Evolutionary conservation across 2,113 vertebrate genomes (phyloP).

Genomic region (Orcinus orca): DNA sequence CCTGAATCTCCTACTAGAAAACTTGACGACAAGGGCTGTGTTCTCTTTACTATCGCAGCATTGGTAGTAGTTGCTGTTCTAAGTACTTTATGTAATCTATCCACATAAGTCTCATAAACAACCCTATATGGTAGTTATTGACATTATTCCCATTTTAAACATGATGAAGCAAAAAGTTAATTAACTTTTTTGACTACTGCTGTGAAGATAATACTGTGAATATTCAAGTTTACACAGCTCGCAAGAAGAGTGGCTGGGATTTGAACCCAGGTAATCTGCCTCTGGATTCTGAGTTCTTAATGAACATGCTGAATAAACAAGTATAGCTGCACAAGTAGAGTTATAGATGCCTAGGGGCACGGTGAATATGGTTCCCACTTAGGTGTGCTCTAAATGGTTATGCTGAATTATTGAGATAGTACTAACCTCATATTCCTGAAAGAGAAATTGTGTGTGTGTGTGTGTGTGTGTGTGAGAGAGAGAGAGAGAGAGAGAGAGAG

Average conservation of each 20-base stretch:
- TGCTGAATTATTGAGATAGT: background rate
- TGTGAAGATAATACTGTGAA: background rate
- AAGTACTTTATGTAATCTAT: background rate
- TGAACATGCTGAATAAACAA: background rate
- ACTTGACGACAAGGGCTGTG: background rate
- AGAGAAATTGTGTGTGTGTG: background rate
- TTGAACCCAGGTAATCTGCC: background rate
- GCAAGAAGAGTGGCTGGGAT: background rate
- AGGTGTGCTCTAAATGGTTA: background rate
- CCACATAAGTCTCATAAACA: background rate
- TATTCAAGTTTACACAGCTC: background rate
- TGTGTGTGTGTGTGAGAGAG: background rate
- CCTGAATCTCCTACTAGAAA: background rate
- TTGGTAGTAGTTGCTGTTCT: background rate
- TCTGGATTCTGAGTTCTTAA: background rate
- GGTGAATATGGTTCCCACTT: background rate
- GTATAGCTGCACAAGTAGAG: background rate
- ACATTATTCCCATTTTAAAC: slow-evolving; percentile 1
- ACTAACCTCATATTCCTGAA: background rate
- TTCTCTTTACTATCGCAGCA: background rate
- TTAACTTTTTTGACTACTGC: background rate
- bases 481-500: background rate
- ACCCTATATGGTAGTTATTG: background rate
- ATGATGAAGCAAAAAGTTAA: background rate
- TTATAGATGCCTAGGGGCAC: background rate